Evolutionary conservation across 2,113 vertebrate genomes (phyloP), one percentile per base, ranked within the genome.

Genomic region (Muscicapa adusta): DNA sequence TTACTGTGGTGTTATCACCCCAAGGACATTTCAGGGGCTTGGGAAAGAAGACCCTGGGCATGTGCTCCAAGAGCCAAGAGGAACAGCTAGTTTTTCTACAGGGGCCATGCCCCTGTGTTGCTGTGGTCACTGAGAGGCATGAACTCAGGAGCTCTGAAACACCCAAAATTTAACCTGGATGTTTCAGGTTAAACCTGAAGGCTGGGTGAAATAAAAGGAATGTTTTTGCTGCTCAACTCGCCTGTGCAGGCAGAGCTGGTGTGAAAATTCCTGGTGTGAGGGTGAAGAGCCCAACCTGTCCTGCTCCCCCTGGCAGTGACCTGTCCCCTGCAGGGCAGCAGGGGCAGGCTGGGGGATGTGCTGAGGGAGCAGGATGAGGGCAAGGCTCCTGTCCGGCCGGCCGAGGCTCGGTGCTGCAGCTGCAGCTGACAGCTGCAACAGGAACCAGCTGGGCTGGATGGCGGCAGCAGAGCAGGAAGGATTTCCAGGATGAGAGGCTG

Each of bases 371-470:
- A 68, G 71, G 88, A 70, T 13, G 50, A 9, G 2, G 67, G 34
- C 29, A 89, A n/a, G 65, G 87, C 77, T 87, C 31, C 89, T 4
- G 57, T 10, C 40, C 1, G 2, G 38, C 47, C 0, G 1, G 29
- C 25, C 0, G 1, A 23, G 19, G 56, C 60, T 85, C 26, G 0
- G 40, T 3, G 14, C 48, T 0, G 9, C 94, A 89, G 93, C 88
- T 94, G 80, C 10, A 3, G 16, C 10, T 2, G 5, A 66, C 93
- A 94, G 95, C 94, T 96, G 91, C 58, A 50, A 76, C 66, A 91
- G 62, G 80, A 94, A 73, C 87, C 91, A 91, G 17, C 42, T 12
- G 67, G 58, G 43, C 67, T 40, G 93, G 36, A 7, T 4, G 5
- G 50, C 2, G 0, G 57, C 70, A 78, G 73, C 22, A 13, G 42